A percentile compares a stretch with the other conserved stretches of the same genome.
phyloP scores from a whole-genome alignment of 2,888 invertebrate genomes.

The Caenorhabditis drosophilae region DNA sequence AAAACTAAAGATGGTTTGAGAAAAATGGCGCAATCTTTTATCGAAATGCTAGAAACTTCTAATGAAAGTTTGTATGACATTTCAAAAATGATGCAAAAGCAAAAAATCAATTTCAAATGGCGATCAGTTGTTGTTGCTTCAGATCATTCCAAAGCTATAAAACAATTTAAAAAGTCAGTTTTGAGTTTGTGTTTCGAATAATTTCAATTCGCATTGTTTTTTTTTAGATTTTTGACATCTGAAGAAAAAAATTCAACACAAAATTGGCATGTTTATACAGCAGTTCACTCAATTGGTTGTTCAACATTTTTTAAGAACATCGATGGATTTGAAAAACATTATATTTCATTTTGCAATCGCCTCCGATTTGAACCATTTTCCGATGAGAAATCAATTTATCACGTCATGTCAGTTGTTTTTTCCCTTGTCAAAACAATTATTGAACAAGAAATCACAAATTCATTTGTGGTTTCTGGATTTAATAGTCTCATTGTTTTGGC shows the following conservation, averaged over 20 bases:
- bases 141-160: slow-evolving; percentile 25
- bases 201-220: background rate
- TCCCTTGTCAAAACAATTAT: slow-evolving; percentile 27
- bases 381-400: slow-evolving; percentile 16
- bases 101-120: slow-evolving; percentile 38
- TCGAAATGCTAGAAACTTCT: slow-evolving; percentile 32
- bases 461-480: slow-evolving; percentile 32
- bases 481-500: slow-evolving; percentile 29
- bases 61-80: slow-evolving; percentile 32
- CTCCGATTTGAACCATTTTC: slow-evolving; percentile 39
- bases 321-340: slow-evolving; percentile 29
- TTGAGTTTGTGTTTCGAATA: background rate
- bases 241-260: background rate
- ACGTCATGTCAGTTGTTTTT: slow-evolving; percentile 19
- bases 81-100: slow-evolving; percentile 37
- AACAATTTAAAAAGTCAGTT: slow-evolving; percentile 13
- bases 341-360: slow-evolving; percentile 31
- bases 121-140: slow-evolving; percentile 29
- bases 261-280: slow-evolving; percentile 21
- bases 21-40: slow-evolving; percentile 9
- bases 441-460: slow-evolving; percentile 10
- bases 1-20: slow-evolving; percentile 37
- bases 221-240: slow-evolving; percentile 4
- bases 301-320: slow-evolving; percentile 25
- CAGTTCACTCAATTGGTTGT: slow-evolving; percentile 7